Conservation (phyloP, 2,888 invertebrate genomes). For the Pollenia angustigena region DNA sequence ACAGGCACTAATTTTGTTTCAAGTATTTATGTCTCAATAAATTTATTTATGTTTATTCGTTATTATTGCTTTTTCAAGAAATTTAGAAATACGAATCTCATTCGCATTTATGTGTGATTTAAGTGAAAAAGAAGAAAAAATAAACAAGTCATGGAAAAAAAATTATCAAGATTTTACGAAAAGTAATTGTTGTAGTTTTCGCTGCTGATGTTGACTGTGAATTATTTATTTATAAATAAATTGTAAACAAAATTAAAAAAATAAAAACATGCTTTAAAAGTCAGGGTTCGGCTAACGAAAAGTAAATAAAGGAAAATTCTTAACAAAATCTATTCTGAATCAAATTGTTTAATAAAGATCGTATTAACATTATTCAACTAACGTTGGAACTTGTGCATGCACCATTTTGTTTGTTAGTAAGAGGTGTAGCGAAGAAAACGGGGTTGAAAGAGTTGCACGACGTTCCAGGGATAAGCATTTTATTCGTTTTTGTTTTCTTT, state of each 20-base stretch:
- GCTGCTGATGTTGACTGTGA: neutral
- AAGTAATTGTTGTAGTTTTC: neutral
- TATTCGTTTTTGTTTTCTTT: too few relatives aligned
- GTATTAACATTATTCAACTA: too few relatives aligned
- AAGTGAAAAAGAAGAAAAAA: neutral
- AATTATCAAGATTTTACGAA: constrained; percentile 13
- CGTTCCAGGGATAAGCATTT: too few relatives aligned
- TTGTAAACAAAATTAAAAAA: neutral
- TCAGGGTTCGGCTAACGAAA: neutral
- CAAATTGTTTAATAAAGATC: too few relatives aligned
- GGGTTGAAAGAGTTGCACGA: too few relatives aligned
- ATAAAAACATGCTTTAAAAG: neutral
- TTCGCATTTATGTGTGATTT: constrained; percentile 16
- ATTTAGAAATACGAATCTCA: constrained; percentile 11
- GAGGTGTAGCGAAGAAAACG: too few relatives aligned
- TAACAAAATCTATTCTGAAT: too few relatives aligned
- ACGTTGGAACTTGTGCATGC: too few relatives aligned
- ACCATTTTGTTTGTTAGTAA: too few relatives aligned
- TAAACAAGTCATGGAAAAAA: constrained; percentile 27
- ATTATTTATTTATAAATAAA: neutral
- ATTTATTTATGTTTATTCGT: neutral
- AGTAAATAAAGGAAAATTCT: too few relatives aligned
- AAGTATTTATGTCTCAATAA: too few relatives aligned
- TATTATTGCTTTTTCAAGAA: constrained; percentile 6
- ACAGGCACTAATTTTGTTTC: too few relatives aligned